Evolutionary conservation across 2,888 invertebrate species (phyloP), one percentile per base, ranked within the genome.

Genomic region (Coelogynopora nodosa): DNA sequence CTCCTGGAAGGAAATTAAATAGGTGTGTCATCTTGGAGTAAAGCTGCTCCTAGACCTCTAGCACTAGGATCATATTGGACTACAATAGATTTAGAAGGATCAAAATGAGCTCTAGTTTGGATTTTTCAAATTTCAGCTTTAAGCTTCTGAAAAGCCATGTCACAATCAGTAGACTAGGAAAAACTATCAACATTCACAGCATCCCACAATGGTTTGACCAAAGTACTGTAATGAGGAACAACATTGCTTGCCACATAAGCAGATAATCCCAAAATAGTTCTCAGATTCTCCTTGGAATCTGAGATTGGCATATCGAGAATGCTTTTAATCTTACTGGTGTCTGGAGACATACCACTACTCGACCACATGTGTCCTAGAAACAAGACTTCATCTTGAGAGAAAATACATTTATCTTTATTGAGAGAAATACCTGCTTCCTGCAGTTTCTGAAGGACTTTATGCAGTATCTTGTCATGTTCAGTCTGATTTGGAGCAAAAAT

Each of bases 1-100:
- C 85, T 84, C 80, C 87, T 82, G 18, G 87, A 88, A 13, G 86
- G 85, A 87, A 85, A 88, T 0, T 67, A 85, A 23, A 88, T 85
- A 74, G 86, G 87, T 26, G 5, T 67, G 30, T 84, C 31, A 67
- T 84, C 27, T 26, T 84, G 84, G 13, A 67, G 67, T 67, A 84
- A 67, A 30, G 30, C 67, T 29, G 49, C 84, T 27, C 84, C 84
- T n/a, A n/a, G n/a, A n/a, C n/a, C n/a, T 28, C 29, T 67, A 67
- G 27, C 67, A 31, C 67, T 67, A 27, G 84, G n/a, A 10, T 84
- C 84, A 82, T 23, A 1, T 67, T 67, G 84, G 23, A 84, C 30
- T 30, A 31, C n/a, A 27, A 84, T 67, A n/a, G 31, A 18, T 27
- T 31, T 67, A n/a, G 23, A 30, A 67, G 5, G 67, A 67, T 84